Evolutionary conservation across 2,888 invertebrate species (phyloP).

Genomic region (Shargacucullia verbasci): DNA sequence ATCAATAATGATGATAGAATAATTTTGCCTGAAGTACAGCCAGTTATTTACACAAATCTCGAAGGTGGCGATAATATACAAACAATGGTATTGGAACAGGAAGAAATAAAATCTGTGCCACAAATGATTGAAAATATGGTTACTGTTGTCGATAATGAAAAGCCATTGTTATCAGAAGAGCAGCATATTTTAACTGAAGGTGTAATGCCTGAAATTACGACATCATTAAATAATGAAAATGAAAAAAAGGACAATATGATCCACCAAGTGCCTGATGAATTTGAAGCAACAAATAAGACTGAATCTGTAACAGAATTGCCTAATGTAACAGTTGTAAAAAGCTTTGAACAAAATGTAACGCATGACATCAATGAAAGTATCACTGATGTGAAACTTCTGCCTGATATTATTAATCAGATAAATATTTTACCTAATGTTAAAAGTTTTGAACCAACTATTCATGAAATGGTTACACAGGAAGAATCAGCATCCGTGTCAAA

Average conservation of each 20-base stretch:
- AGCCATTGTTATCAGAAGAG: slow-evolving; percentile 1
- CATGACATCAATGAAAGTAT: slow-evolving; percentile 50
- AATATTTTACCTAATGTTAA: slow-evolving; percentile 19
- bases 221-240: slow-evolving; percentile 3
- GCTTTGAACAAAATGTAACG: slow-evolving; percentile 7
- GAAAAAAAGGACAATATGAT: slow-evolving; percentile 3
- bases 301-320: slow-evolving; percentile 9
- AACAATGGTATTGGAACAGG: background rate
- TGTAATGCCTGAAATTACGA: slow-evolving; percentile 10
- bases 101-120: slow-evolving; percentile 4
- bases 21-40: background rate
- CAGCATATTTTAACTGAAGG: background rate
- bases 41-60: background rate
- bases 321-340: slow-evolving; percentile 6
- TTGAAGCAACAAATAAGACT: slow-evolving; percentile 8
- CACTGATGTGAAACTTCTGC: slow-evolving; percentile 44
- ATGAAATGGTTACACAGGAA: slow-evolving; percentile 2
- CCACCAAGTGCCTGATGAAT: slow-evolving; percentile 1
- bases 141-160: slow-evolving; percentile 2
- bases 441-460: background rate
- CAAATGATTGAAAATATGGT: slow-evolving; percentile 9
- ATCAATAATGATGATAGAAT: slow-evolving; percentile 3
- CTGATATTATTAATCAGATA: slow-evolving; percentile 60
- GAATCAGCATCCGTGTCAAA: background rate
- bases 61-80: slow-evolving; percentile 8